Percentiles rank a stretch among this genome's conserved stretches.
Conservation (phyloP, 2,113 vertebrate species). For the Trichomycterus rosablanca region DNA sequence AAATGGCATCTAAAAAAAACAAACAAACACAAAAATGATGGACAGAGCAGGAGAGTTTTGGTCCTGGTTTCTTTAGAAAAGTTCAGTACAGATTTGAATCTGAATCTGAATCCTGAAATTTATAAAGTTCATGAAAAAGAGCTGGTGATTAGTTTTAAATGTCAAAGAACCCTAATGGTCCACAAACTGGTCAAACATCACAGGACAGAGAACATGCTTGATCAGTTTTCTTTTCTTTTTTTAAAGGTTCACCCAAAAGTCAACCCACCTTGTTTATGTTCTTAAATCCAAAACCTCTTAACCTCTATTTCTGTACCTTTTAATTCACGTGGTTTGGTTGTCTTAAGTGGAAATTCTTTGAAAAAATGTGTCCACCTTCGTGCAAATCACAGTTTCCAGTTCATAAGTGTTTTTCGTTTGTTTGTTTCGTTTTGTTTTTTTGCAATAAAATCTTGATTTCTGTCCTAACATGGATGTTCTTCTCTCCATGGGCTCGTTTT, state of each 20-base stretch:
- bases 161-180: slow-evolving; percentile 95
- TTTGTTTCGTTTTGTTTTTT: background rate
- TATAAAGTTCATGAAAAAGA: slow-evolving; percentile 88
- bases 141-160: slow-evolving; percentile 91
- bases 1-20: slow-evolving; percentile 93
- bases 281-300: slow-evolving; percentile 72
- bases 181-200: slow-evolving; percentile 85
- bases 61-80: slow-evolving; percentile 88
- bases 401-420: slow-evolving; percentile 50
- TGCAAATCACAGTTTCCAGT: slow-evolving; percentile 82
- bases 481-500: background rate
- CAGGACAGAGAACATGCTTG: slow-evolving; percentile 95
- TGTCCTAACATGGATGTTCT: slow-evolving; percentile 39
- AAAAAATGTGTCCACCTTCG: slow-evolving; percentile 64
- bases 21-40: slow-evolving; percentile 84
- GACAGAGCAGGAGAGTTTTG: slow-evolving; percentile 88
- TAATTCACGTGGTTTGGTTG: slow-evolving; percentile 69
- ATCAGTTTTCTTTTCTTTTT: slow-evolving; percentile 66
- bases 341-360: slow-evolving; percentile 19
- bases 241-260: slow-evolving; percentile 89
- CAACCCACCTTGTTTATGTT: slow-evolving; percentile 88
- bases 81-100: slow-evolving; percentile 99
- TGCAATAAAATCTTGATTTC: slow-evolving; percentile 44
- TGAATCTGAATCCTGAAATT: slow-evolving; percentile 99
- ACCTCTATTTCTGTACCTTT: slow-evolving; percentile 70